Evolutionary conservation across 2,113 vertebrate species (phyloP), one percentile per base, ranked within the genome.

Genomic region (Sebastes fasciatus): DNA sequence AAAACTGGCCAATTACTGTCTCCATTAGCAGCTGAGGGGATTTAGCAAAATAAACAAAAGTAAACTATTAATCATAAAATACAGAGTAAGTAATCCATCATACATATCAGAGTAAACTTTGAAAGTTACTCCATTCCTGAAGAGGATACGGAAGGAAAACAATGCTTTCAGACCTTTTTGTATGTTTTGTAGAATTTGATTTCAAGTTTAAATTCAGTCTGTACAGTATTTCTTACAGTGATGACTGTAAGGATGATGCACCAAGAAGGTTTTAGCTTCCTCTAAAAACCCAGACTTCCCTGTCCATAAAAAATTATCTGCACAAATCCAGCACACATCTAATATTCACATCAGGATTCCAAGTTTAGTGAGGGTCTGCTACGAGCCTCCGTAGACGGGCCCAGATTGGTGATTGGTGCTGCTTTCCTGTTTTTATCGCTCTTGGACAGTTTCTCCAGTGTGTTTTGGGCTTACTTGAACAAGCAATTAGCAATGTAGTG

Each of bases 401-500:
- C 63, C 80, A 88, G 82, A 82, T 82, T 84, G 86, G 83, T 64
- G 76, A 82, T 84, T 64, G 72, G 72, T 87, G 73, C 80, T 43
- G 65, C 58, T 54, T 76, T 62, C 77, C 72, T 76, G n/a, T 84
- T 88, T 82, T 91, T 80, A 84, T 67, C 43, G 26, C 79, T 88
- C 72, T 86, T 86, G 88, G 81, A 89, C 85, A 80, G 67, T 78
- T 89, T 67, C 75, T 89, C 58, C 73, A 74, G 70, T 88, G 91
- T 86, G 86, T 86, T 90, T 87, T 86, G 85, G 80, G 89, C 72
- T 91, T 84, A 85, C 79, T 90, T 86, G 82, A 91, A 87, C 89
- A 90, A 86, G 86, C 80, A 90, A 89, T 94, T 92, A 90, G 88
- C 84, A 83, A 86, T 86, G 82, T 86, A 92, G 87, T 82, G 73